Base-by-base conservation (phyloP, 2,113 vertebrate species). In the Rhea pennata region DNA sequence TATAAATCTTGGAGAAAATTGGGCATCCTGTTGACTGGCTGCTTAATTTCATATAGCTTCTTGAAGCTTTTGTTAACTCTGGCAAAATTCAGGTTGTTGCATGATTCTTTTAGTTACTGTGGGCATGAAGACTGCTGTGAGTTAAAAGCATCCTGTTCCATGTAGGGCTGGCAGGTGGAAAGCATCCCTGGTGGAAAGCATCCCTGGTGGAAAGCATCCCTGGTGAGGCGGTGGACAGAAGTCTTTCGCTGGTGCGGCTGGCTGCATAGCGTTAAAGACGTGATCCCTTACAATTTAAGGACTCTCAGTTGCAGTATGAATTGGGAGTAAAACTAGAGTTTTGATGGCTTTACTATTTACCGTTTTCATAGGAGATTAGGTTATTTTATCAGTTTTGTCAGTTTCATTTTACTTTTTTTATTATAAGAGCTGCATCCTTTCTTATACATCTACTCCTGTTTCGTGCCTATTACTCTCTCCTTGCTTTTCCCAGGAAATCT, bases 1-100 rank as follows among this genome's bases (percentile, higher is more conserved):
- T 93, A 85, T 93, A 93, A 93, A 8, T 93, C 89, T 92, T 84
- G 92, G 84, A 92, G 96, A 89, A 95, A 94, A 87, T 23, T 33
- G 20, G 5, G 54, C 72, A 17, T 74, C 7, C 15, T 48, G 59
- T 42, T 67, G 58, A 33, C 54, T 24, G 51, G 61, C 74, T 76
- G 62, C 42, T 84, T 54, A 20, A 79, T 80, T 92, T 92, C 42
- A 1, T 67, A 4, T 50, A 82, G 75, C 46, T 89, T 94, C 79
- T 90, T 54, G 78, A 85, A 70, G 77, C 29, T 94, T 80, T 29
- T 29, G 59, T 65, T 88, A 54, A 44, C 71, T 53, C 56, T 26
- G n/a, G 88, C 82, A 69, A 48, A 59, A 42, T 62, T 7, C 59
- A 8, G 82, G 65, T 72, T 11, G 2, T 2, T 13, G 48, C 50